phyloP scores from a whole-genome alignment of 1,140 invertebrate species.

The Phortica variegata region DNA sequence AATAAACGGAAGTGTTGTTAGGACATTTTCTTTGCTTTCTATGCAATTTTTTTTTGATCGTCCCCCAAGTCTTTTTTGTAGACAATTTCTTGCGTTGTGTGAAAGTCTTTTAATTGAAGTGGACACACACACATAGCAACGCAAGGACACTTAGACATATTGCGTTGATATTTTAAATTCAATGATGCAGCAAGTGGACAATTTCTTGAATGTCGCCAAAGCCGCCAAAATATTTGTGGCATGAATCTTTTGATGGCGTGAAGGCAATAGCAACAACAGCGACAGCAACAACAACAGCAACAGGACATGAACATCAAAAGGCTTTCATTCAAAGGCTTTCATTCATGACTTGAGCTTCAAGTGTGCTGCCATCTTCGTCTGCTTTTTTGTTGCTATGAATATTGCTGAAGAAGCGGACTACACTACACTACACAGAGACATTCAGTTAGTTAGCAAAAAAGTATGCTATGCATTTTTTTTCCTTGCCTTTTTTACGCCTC shows the following conservation, averaged over 20 bases:
- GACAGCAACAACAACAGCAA: conserved; percentile 15
- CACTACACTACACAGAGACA: conserved; percentile 6
- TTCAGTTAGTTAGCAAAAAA: conserved; percentile 18
- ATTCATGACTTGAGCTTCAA: too few relatives aligned
- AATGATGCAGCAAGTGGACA: conserved; percentile 49
- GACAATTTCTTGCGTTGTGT: conserved; percentile 21
- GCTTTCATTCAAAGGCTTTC: too few relatives aligned
- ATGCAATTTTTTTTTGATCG: conserved; percentile 18
- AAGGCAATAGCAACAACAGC: conserved; percentile 1
- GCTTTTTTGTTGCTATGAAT: too few relatives aligned
- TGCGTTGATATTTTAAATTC: conserved; percentile 33
- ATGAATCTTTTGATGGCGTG: conserved; percentile 21
- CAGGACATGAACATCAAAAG: conserved; percentile 1
- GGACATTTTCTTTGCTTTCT: conserved; percentile 33
- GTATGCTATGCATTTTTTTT: too few relatives aligned
- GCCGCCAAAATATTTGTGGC: conserved; percentile 21
- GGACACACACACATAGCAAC: conserved; percentile 15
- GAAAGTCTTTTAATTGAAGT: conserved; percentile 57
- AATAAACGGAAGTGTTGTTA: conserved; percentile 47
- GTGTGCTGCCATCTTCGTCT: too few relatives aligned
- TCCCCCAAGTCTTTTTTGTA: too few relatives aligned
- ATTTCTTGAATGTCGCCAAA: conserved; percentile 25
- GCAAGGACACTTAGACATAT: conserved; percentile 16
- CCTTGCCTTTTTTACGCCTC: too few relatives aligned
- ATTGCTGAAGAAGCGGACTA: conserved; percentile 8